Evolutionary conservation across 92 coral and sea anemone species (phyloP).

Genomic region (Epizoanthus ramosus): DNA sequence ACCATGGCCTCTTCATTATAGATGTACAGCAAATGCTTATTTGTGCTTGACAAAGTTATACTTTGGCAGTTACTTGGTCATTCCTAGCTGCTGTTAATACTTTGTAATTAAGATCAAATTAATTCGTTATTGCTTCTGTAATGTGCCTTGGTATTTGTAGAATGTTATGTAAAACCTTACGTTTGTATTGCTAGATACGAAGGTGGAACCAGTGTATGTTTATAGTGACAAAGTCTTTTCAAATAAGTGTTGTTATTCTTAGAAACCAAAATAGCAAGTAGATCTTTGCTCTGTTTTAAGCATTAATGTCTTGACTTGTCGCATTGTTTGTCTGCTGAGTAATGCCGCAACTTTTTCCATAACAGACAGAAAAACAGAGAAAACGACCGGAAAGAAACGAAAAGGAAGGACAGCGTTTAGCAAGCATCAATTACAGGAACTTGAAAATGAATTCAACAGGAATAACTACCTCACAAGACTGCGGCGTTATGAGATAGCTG

Average conservation of each 20-base stretch:
- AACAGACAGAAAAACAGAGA: constrained; percentile 71
- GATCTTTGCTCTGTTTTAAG: not conserved
- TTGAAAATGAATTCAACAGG: constrained; percentile 97
- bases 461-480: constrained; percentile 96
- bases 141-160: too few relatives aligned
- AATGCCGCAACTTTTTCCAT: not conserved
- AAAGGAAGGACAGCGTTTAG: constrained; percentile 98
- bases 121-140: too few relatives aligned
- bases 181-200: too few relatives aligned
- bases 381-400: constrained; percentile 84
- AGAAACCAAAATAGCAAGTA: not conserved
- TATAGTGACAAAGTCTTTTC: too few relatives aligned
- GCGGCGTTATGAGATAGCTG: constrained; percentile 98
- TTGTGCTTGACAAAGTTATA: too few relatives aligned
- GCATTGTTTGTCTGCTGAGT: not conserved
- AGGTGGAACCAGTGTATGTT: too few relatives aligned
- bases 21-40: too few relatives aligned
- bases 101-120: too few relatives aligned
- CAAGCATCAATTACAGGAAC: constrained; percentile 98
- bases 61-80: too few relatives aligned
- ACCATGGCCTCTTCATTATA: too few relatives aligned
- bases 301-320: not conserved
- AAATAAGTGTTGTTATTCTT: not conserved
- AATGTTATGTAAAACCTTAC: too few relatives aligned
- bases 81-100: too few relatives aligned